Conservation (phyloP, 2,888 invertebrate genomes). For the Tenthredo mesomela region DNA sequence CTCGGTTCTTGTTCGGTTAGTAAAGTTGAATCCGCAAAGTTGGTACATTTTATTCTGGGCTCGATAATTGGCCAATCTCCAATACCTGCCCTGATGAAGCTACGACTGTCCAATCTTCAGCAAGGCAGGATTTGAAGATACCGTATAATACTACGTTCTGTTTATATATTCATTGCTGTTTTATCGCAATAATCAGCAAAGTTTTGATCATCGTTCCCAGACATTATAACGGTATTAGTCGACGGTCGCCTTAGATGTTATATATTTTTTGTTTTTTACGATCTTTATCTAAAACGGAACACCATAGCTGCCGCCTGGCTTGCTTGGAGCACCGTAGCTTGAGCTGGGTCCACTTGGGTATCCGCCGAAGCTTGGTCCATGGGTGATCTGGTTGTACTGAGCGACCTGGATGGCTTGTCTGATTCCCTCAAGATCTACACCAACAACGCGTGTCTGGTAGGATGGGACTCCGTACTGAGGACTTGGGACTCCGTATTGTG, state of each 20-base stretch:
- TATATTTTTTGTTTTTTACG: not conserved
- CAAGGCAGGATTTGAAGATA: constrained; percentile 54
- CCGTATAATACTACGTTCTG: constrained; percentile 25
- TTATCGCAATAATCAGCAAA: not conserved
- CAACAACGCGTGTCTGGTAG: constrained; percentile 85
- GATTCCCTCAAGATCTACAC: constrained; percentile 91
- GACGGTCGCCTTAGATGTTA: constrained; percentile 33
- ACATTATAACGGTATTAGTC: constrained; percentile 8
- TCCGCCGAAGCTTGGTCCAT: constrained; percentile 79
- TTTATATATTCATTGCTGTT: constrained; percentile 50
- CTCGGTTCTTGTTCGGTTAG: not conserved
- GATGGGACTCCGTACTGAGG: constrained; percentile 84
- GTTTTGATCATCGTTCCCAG: constrained; percentile 20
- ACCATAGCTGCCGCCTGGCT: constrained; percentile 86
- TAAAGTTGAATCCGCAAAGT: constrained; percentile 6
- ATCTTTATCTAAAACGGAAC: constrained; percentile 80
- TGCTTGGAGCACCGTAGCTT: constrained; percentile 79
- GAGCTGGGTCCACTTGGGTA: constrained; percentile 78
- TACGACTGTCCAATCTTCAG: constrained; percentile 64
- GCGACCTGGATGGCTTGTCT: constrained; percentile 94
- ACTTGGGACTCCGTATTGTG: constrained; percentile 85
- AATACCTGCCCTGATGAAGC: constrained; percentile 60
- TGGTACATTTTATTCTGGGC: not conserved
- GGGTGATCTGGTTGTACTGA: constrained; percentile 87
- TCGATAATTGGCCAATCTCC: constrained; percentile 46